These are phyloP conservation scores for Conomelus anceps DNA, from an alignment of 2,888 invertebrate genomes.

Conservation along the genomic window DNA sequence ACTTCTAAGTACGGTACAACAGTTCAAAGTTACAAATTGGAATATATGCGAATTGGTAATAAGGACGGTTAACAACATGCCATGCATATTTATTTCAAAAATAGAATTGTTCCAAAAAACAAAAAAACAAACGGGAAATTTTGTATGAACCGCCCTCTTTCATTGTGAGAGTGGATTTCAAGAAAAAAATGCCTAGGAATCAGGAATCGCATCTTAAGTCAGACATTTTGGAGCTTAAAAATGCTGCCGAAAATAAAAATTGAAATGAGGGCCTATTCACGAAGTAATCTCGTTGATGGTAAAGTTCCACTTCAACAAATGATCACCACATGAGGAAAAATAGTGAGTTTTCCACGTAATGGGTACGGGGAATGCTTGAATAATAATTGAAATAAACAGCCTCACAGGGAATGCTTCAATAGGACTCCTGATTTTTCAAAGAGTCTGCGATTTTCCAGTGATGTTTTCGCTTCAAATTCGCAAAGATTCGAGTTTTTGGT, in stretches of 20 bases:
- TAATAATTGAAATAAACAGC: background rate
- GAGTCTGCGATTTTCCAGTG: background rate
- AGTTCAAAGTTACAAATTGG: no score
- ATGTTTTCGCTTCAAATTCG: background rate
- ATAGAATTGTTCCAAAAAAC: no score
- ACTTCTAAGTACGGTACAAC: no score
- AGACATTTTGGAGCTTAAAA: background rate
- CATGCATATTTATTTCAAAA: no score
- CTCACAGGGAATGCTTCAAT: background rate
- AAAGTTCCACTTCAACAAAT: background rate
- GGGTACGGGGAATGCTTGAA: background rate
- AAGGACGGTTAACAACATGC: no score
- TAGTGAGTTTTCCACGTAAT: background rate
- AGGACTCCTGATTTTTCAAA: background rate
- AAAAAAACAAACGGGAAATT: no score
- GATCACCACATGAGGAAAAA: background rate
- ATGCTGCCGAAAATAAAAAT: background rate
- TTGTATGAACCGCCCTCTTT: no score
- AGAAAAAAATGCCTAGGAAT: no score
- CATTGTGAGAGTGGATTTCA: no score
- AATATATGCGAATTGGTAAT: no score
- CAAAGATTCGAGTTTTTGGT: background rate
- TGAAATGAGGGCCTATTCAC: background rate
- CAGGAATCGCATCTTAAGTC: no score
- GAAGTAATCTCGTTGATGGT: background rate